Evolutionary conservation across 2,888 invertebrate species (phyloP).

Genomic region (Charanyca ferruginea): DNA sequence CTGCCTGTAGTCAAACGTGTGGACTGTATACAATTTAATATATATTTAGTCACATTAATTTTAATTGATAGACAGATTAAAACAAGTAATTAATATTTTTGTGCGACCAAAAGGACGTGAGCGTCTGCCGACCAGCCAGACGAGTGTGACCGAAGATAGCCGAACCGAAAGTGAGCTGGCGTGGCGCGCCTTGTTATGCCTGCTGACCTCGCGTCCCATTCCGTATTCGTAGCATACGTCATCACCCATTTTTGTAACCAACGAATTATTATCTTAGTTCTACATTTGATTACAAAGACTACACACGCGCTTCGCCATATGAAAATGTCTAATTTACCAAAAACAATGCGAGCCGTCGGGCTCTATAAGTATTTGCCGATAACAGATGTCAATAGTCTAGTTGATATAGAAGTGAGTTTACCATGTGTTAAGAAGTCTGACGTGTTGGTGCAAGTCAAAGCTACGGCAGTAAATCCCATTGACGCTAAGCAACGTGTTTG

Average conservation of each 20-base stretch:
- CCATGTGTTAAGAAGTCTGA: conserved; percentile 76
- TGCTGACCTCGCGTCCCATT: too few species aligned
- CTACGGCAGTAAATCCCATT: conserved; percentile 83
- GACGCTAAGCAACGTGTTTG: conserved; percentile 84
- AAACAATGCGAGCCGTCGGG: conserved; percentile 85
- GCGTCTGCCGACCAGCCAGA: too few species aligned
- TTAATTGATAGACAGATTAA: too few species aligned
- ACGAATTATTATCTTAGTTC: conserved; percentile 30
- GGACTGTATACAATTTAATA: neutral
- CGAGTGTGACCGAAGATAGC: too few species aligned
- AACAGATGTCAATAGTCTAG: conserved; percentile 77
- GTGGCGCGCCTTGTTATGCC: too few species aligned
- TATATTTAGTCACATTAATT: too few species aligned
- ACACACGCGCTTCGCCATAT: conserved; percentile 39
- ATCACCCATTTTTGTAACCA: too few species aligned
- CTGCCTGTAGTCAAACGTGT: neutral
- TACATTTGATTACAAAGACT: conserved; percentile 17
- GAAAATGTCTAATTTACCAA: conserved; percentile 75
- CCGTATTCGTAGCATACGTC: too few species aligned
- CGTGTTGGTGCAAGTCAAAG: conserved; percentile 84
- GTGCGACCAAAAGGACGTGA: too few species aligned
- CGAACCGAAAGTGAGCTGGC: too few species aligned
- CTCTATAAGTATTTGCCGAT: conserved; percentile 85
- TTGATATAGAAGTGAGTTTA: conserved; percentile 79
- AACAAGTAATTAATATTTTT: too few species aligned